Evolutionary conservation across 2,797 vertebrate species (phyloP).

Genomic region (Hapalemur alaotrensis): DNA sequence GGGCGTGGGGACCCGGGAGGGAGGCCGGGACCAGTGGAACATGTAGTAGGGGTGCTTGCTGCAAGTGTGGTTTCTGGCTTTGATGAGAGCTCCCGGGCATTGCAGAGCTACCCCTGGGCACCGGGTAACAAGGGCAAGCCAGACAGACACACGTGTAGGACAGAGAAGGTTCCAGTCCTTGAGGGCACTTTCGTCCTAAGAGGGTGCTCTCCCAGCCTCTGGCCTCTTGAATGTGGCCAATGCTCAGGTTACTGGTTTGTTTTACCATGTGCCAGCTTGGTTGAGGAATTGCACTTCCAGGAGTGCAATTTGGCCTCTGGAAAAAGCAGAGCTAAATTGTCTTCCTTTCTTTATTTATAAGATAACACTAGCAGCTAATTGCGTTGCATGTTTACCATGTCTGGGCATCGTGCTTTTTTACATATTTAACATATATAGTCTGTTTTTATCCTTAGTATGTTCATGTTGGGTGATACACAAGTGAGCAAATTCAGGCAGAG

Average conservation of each 20-base stretch:
- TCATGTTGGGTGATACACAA: rapidly evolving
- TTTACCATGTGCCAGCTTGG: rapidly evolving
- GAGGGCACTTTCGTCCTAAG: neutral
- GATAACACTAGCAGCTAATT: neutral
- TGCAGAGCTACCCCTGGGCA: rapidly evolving
- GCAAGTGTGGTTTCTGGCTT: rapidly evolving
- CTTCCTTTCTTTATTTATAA: neutral
- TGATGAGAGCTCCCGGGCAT: neutral
- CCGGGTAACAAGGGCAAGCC: neutral
- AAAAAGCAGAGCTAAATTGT: neutral
- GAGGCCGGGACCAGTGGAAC: rapidly evolving
- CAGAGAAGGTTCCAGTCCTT: neutral
- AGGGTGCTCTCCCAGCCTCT: neutral
- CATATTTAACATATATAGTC: rapidly evolving
- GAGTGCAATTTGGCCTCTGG: too few species aligned
- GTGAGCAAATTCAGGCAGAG: neutral
- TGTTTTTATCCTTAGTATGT: neutral
- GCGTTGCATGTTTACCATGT: rapidly evolving
- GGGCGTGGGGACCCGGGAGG: neutral
- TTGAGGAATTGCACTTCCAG: too few species aligned
- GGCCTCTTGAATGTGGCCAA: rapidly evolving
- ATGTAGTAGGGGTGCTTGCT: rapidly evolving
- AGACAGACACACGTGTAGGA: rapidly evolving
- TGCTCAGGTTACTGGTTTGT: too few species aligned
- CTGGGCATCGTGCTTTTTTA: neutral